Base-by-base conservation (phyloP, 2,888 invertebrate genomes). In the Drosophila melanosoma region DNA sequence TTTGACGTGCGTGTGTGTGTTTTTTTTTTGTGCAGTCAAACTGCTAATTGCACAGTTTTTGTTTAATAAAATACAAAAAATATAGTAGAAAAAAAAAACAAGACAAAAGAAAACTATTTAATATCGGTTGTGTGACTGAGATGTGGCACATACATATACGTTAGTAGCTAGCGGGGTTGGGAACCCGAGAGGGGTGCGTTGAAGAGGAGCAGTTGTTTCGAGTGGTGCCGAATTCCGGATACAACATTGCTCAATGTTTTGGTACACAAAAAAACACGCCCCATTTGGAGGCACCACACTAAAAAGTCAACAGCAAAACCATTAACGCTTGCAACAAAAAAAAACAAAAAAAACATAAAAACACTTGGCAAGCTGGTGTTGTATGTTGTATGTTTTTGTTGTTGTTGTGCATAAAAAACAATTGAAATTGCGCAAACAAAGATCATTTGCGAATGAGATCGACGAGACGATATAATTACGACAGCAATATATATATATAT, bases 351-450 rank as follows among this genome's bases (percentile, higher is more conserved):
- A 3, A 54, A 6, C 15, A 51, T 29, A 48, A 51, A 51, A n/a
- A 29, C 81, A 83, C 83, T 81, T 76, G 81, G 62, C 83, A 64
- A 71, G 73, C 62, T 49, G 23, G 38, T 59, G 45, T 65, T 81
- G 65, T 33, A 45, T 15, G 45, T 26, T 45, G 20, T 45, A 23
- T 23, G 45, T 23, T 80, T 35, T 60, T 81, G 35, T 51, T 59
- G 33, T 26, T 58, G 35, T 74, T 74, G 87, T 71, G 80, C 64
- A 73, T 72, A 64, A 66, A 72, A 78, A 85, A 89, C 88, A 85
- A 85, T 87, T 85, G 79, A 83, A 75, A 87, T 82, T 89, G 89
- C 74, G 88, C 88, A 82, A 89, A 87, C 89, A 84, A 87, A 85
- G 85, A 82, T 87, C 79, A 84, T 89, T 89, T 84, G 83, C 83